Evolutionary conservation across 2,113 vertebrate species (phyloP).

Genomic region (Bubo scandiacus): DNA sequence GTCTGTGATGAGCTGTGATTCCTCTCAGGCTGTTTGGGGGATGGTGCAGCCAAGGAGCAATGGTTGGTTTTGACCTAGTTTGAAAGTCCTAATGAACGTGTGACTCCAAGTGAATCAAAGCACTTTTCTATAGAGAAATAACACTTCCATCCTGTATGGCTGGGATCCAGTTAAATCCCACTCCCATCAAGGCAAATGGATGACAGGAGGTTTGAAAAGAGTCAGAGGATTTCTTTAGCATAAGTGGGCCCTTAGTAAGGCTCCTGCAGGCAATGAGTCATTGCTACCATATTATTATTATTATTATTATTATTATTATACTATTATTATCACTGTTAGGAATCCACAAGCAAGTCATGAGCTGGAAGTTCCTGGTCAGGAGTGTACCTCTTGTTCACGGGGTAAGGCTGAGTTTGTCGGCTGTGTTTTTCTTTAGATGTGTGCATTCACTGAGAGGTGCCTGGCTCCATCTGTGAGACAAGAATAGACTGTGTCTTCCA

Average conservation of each 20-base stretch:
- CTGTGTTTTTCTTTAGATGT: neutral
- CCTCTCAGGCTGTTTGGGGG: neutral
- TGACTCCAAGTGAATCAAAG: neutral
- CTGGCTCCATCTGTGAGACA: neutral
- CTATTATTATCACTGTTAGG: neutral
- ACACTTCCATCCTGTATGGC: rapidly evolving
- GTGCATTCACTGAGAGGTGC: neutral
- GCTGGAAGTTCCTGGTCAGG: neutral
- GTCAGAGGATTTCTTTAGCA: neutral
- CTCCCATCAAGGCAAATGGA: neutral
- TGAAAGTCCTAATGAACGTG: neutral
- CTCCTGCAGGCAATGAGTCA: neutral
- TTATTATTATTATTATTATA: neutral
- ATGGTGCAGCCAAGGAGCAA: neutral
- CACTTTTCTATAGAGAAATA: neutral
- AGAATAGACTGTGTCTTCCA: neutral
- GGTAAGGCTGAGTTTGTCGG: neutral
- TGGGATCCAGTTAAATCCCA: neutral
- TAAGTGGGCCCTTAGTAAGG: neutral
- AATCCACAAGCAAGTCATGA: neutral
- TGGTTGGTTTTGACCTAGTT: neutral
- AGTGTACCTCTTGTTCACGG: neutral
- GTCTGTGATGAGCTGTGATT: neutral
- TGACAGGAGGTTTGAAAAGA: neutral
- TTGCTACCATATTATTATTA: neutral